Conservation (phyloP, 2,888 invertebrate genomes). For the Helicoverpa assulta region DNA sequence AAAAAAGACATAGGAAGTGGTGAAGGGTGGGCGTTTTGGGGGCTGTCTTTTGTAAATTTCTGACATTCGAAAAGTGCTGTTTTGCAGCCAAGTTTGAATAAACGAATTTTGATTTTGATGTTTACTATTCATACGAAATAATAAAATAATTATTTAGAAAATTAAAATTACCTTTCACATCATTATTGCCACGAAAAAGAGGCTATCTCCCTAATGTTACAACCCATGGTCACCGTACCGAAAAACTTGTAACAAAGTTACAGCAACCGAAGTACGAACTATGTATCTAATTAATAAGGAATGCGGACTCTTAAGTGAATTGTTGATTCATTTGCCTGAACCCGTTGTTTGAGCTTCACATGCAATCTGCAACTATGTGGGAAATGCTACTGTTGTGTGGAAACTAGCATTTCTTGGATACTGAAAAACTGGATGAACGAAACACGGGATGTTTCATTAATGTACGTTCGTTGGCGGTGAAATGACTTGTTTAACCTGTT, state of each 20-base stretch:
- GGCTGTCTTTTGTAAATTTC: too few species aligned
- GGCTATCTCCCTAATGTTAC: background rate
- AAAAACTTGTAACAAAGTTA: constrained; percentile 47
- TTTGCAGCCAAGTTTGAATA: too few species aligned
- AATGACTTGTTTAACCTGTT: too few species aligned
- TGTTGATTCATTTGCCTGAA: constrained; percentile 58
- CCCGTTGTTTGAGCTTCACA: constrained; percentile 10
- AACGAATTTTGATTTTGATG: too few species aligned
- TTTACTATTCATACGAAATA: too few species aligned
- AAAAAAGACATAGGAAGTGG: too few species aligned
- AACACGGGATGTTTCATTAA: background rate
- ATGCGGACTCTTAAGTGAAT: constrained; percentile 55
- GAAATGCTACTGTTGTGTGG: constrained; percentile 8
- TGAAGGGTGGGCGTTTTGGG: too few species aligned
- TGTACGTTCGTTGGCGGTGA: too few species aligned
- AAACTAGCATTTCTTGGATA: background rate
- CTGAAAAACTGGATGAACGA: background rate
- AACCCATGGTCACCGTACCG: constrained; percentile 13
- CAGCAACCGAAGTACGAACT: constrained; percentile 49
- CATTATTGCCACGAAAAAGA: too few species aligned
- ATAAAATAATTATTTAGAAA: too few species aligned
- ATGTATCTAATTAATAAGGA: constrained; percentile 64
- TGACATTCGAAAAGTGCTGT: too few species aligned
- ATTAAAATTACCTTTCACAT: too few species aligned
- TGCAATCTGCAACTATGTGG: constrained; percentile 41